Base-by-base conservation (phyloP, 2,797 vertebrate genomes). In the Notolabrus celidotus region DNA sequence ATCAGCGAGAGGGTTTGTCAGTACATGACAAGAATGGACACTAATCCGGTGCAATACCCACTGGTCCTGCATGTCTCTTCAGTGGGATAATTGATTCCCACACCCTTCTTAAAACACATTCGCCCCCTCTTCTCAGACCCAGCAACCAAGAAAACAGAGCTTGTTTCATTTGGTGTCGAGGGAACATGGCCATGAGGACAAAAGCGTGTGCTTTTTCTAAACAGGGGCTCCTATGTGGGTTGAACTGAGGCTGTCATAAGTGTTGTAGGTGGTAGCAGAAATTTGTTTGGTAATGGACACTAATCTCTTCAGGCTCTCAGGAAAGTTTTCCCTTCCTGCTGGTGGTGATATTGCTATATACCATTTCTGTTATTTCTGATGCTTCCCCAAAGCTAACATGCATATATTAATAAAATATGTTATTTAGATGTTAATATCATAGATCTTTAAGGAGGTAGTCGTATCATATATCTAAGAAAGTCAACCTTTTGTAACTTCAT, bases 11-110 rank as follows among this genome's bases (percentile, higher is more conserved):
- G 86, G 89, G 77, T 89, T 91, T 91, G 88, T 92, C 83, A 87
- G 88, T 91, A 91, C 88, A 90, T 90, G 88, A 92, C 89, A 92
- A 89, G 88, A 93, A 91, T 89, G 89, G 90, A 89, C 86, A 88
- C 88, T 92, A 93, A 93, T 93, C 92, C 90, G 49, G 16, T 67
- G 84, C 88, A 88, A 88, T 92, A 89, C 83, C 88, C 87, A 92
- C 77, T 84, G 89, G 91, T 86, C 85, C 86, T 89, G 84, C 83
- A 71, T 76, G 87, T 88, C 88, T 88, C 84, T 86, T 60, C 71
- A 91, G 88, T 84, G 84, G 86, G 86, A 88, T 92, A 91, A 92
- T 91, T 90, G 88, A 91, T 92, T 90, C 90, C 90, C 88, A 92
- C 91, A 91, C 88, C 86, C 90, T 88, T 90, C 86, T 92, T 86